Conservation (phyloP, 2,888 invertebrate species). For the Standfussiana lucernea region DNA sequence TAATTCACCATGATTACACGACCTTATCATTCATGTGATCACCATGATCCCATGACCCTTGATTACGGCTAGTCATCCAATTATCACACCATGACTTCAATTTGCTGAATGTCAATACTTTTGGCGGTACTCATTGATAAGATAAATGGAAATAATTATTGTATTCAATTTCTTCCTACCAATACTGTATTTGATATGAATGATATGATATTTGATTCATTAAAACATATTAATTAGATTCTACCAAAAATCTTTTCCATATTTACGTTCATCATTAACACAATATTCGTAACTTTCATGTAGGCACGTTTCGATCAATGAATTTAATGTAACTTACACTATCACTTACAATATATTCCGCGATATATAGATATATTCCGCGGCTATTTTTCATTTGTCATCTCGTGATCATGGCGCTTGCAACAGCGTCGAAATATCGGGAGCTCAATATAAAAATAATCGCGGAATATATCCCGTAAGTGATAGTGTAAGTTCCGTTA, state of each 20-base stretch:
- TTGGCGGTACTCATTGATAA: neutral
- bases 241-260: neutral
- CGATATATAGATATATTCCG: too few species aligned
- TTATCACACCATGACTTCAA: conserved; percentile 10
- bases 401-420: too few species aligned
- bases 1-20: conserved; percentile 43
- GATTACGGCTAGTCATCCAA: conserved; percentile 8
- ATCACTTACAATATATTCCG: too few species aligned
- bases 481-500: too few species aligned
- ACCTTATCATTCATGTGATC: conserved; percentile 7
- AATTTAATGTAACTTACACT: too few species aligned
- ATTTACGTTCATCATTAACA: neutral
- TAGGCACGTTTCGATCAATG: neutral
- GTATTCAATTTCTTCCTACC: neutral
- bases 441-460: too few species aligned
- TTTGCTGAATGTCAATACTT: conserved; percentile 10
- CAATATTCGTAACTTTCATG: conserved; percentile 1
- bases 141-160: neutral
- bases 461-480: too few species aligned
- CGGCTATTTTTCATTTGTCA: too few species aligned
- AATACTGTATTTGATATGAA: neutral
- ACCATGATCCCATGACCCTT: conserved; percentile 18
- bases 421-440: too few species aligned
- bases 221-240: neutral
- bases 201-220: too few species aligned